A percentile compares a stretch with the other conserved stretches of the same genome.
Conservation (phyloP, 35 echinoderm and acorn worm species). For the Strongylocentrotus purpuratus region DNA sequence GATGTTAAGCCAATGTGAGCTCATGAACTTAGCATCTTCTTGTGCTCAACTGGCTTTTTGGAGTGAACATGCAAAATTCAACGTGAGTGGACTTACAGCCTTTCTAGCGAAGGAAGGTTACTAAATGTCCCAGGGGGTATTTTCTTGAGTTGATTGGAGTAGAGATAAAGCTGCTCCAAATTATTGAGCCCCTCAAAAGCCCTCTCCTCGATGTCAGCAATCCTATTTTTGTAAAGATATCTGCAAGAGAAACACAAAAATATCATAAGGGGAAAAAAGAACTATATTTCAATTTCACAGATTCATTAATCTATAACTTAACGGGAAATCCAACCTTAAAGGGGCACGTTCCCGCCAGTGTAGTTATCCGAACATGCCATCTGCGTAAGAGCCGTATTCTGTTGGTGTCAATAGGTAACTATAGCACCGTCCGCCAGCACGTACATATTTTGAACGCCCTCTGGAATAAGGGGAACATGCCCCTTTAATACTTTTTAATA, state of each 20-base stretch:
- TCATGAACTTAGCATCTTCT: neutral
- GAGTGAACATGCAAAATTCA: neutral
- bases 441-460: no score
- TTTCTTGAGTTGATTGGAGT: slow-evolving; percentile 87
- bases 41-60: neutral
- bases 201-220: slow-evolving; percentile 85
- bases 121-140: slow-evolving; percentile 86
- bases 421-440: no score
- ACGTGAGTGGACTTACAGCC: slow-evolving; percentile 80
- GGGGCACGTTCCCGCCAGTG: no score
- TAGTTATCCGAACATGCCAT: no score
- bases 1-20: neutral
- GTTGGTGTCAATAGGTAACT: no score
- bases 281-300: neutral
- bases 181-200: slow-evolving; percentile 85
- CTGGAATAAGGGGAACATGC: no score
- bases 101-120: slow-evolving; percentile 90
- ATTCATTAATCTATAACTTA: no score
- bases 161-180: slow-evolving; percentile 93
- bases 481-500: neutral
- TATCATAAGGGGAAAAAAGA: neutral
- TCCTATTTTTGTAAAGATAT: slow-evolving; percentile 98
- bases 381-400: no score
- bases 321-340: neutral
- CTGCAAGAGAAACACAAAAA: slow-evolving; percentile 58